Percentiles rank a stretch among this genome's conserved stretches.
These are phyloP conservation scores for Sciurus vulgaris DNA, from an alignment of 2,797 vertebrate genomes.

Conservation along the genomic window DNA sequence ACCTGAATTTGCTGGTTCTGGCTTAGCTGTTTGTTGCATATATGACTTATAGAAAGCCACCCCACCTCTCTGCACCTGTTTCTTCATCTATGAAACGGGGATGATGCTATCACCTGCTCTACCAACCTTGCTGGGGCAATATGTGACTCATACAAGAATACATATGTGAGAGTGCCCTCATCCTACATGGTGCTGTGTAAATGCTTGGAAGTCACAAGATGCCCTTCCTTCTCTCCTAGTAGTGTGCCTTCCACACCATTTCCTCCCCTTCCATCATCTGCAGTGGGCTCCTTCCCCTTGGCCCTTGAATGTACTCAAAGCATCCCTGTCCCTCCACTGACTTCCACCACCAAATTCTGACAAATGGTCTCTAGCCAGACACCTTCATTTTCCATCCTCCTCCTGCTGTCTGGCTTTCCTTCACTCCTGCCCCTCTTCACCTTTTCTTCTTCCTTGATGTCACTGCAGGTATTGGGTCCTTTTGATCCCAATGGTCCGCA, in stretches of 20 bases:
- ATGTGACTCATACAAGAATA: neutral
- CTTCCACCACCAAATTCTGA: conserved; percentile 3
- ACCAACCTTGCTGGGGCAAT: neutral
- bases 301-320: neutral
- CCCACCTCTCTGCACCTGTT: neutral
- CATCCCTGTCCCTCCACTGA: neutral
- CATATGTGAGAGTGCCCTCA: neutral
- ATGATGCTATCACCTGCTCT: neutral
- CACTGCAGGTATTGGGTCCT: neutral
- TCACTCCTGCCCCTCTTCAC: neutral
- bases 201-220: neutral
- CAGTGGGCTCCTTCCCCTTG: conserved; percentile 1
- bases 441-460: neutral
- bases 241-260: neutral
- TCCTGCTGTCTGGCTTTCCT: neutral
- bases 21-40: neutral
- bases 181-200: neutral
- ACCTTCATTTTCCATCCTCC: neutral
- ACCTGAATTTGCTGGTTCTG: neutral
- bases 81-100: neutral
- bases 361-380: neutral
- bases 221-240: neutral
- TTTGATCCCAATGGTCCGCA: neutral
- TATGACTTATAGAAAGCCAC: neutral
- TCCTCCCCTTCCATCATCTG: neutral